phyloP scores from a whole-genome alignment of 2,888 invertebrate species.

The Hyppa rectilinea region DNA sequence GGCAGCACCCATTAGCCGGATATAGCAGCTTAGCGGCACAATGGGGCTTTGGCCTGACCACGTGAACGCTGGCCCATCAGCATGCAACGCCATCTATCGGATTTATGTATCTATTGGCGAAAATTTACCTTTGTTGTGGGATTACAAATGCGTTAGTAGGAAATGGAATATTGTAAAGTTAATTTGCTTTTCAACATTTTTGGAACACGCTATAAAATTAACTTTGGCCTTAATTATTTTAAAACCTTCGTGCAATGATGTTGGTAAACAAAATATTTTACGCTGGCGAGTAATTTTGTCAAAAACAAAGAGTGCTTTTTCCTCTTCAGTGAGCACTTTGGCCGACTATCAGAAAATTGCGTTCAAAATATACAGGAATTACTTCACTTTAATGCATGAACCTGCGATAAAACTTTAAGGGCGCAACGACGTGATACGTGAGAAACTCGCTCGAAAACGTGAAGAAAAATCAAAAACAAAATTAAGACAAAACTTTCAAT shows the following conservation, averaged over 20 bases:
- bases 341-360: constrained; percentile 10
- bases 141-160: constrained; percentile 44
- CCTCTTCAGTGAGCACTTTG: background rate
- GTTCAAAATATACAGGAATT: constrained; percentile 14
- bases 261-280: constrained; percentile 26
- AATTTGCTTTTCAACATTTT: background rate
- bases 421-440: background rate
- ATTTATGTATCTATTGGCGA: constrained; percentile 27
- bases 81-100: constrained; percentile 31
- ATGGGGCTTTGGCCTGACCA: constrained; percentile 66
- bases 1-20: constrained; percentile 73
- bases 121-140: constrained; percentile 52
- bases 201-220: constrained; percentile 15
- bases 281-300: background rate
- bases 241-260: constrained; percentile 6
- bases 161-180: no score
- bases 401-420: background rate
- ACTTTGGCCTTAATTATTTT: constrained; percentile 15
- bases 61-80: constrained; percentile 41
- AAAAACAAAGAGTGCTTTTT: constrained; percentile 20
- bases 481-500: constrained; percentile 50
- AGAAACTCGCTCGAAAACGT: constrained; percentile 1
- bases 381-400: background rate
- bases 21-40: constrained; percentile 73
- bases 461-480: constrained; percentile 34